Evolutionary conservation across 1,140 invertebrate species (phyloP).

Genomic region (Orius insidiosus): DNA sequence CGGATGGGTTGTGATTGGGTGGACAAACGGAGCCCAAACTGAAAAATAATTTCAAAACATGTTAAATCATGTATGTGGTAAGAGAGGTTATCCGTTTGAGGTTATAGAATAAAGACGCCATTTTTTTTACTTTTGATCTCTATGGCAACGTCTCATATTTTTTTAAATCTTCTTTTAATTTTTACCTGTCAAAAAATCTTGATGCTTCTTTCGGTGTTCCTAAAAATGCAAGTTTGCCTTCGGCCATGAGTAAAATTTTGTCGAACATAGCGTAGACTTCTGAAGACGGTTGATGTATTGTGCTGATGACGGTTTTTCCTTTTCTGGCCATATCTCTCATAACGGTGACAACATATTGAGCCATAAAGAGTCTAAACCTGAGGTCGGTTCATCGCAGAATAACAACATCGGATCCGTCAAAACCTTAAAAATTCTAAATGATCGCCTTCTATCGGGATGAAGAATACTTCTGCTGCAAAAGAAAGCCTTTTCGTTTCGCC

Average conservation of each 20-base stretch:
- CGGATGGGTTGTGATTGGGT: slow-evolving; percentile 85
- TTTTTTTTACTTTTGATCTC: no score
- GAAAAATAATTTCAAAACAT: slow-evolving; percentile 14
- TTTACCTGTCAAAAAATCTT: slow-evolving; percentile 62
- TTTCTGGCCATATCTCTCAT: slow-evolving; percentile 57
- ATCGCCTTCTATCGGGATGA: background rate
- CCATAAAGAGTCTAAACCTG: slow-evolving; percentile 76
- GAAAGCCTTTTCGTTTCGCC: slow-evolving; percentile 91
- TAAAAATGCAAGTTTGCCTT: slow-evolving; percentile 79
- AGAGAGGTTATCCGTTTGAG: no score
- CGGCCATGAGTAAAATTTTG: slow-evolving; percentile 74
- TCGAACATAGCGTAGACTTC: slow-evolving; percentile 88
- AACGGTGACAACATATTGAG: slow-evolving; percentile 70
- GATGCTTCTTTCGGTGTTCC: slow-evolving; percentile 62
- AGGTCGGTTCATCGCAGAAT: slow-evolving; percentile 96
- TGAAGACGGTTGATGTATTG: slow-evolving; percentile 91
- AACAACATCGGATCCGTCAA: slow-evolving; percentile 86
- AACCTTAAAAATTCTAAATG: slow-evolving; percentile 27
- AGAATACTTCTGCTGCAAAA: slow-evolving; percentile 75
- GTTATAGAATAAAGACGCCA: no score
- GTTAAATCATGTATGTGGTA: no score
- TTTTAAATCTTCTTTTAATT: background rate
- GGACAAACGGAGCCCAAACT: slow-evolving; percentile 64
- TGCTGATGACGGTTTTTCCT: slow-evolving; percentile 84
- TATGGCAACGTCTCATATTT: no score